Conservation (phyloP, 1,140 invertebrate species). For the Listronotus bonariensis region DNA sequence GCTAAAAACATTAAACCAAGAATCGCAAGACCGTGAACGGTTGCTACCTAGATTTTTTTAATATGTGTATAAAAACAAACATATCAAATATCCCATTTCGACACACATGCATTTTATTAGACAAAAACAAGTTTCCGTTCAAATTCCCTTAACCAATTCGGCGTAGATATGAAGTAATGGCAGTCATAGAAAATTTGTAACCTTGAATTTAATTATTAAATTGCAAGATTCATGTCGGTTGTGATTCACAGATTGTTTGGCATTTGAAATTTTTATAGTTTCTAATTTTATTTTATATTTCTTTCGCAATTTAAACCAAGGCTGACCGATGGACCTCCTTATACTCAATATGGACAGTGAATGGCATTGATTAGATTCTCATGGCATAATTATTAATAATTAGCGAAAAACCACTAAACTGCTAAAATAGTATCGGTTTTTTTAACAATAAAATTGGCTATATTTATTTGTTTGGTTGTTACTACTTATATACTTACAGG, state of each 20-base stretch:
- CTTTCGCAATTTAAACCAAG: slow-evolving; percentile 35
- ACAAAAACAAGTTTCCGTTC: slow-evolving; percentile 18
- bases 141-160: slow-evolving; percentile 25
- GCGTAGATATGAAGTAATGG: slow-evolving; percentile 37
- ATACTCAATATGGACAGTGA: slow-evolving; percentile 26
- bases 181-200: slow-evolving; percentile 49
- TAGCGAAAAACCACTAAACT: too few species aligned
- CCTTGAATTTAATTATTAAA: slow-evolving; percentile 52
- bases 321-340: slow-evolving; percentile 33
- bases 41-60: too few species aligned
- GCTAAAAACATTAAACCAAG: too few species aligned
- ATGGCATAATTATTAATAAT: slow-evolving; percentile 19
- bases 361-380: slow-evolving; percentile 34
- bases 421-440: too few species aligned
- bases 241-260: slow-evolving; percentile 51
- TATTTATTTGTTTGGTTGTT: too few species aligned
- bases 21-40: too few species aligned
- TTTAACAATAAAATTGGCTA: too few species aligned
- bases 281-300: slow-evolving; percentile 44
- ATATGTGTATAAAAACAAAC: too few species aligned
- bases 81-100: too few species aligned
- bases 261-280: slow-evolving; percentile 49
- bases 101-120: too few species aligned
- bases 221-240: slow-evolving; percentile 45
- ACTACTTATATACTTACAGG: too few species aligned